phyloP scores from a whole-genome alignment of 1,140 invertebrate genomes.

The Temnothorax longispinosus region DNA sequence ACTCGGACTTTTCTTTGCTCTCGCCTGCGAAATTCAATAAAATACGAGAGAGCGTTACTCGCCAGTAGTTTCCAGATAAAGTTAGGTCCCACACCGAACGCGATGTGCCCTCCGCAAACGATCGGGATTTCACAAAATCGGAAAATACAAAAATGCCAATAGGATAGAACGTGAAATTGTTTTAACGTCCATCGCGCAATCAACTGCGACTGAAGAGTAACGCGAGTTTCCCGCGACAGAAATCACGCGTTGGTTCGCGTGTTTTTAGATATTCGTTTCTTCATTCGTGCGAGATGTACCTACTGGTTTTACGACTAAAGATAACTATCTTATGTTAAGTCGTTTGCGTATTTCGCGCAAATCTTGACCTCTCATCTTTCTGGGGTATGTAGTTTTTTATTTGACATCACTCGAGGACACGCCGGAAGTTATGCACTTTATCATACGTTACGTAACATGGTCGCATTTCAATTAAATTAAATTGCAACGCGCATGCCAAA shows the following conservation, averaged over 20 bases:
- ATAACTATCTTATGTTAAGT: background rate
- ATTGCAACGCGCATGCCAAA: conserved; percentile 39
- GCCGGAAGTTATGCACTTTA: background rate
- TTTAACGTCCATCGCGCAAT: conserved; percentile 50
- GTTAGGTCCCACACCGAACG: conserved; percentile 11
- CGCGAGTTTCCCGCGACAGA: background rate
- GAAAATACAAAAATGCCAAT: conserved; percentile 32
- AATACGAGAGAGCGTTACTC: conserved; percentile 41
- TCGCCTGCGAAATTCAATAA: conserved; percentile 42
- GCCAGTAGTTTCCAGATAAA: conserved; percentile 34
- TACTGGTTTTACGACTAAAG: background rate
- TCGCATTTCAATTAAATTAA: conserved; percentile 68
- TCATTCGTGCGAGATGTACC: background rate
- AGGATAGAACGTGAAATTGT: conserved; percentile 25
- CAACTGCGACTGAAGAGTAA: background rate
- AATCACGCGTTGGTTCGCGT: background rate
- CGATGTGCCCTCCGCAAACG: conserved; percentile 14
- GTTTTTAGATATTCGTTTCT: background rate
- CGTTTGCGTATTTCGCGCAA: background rate
- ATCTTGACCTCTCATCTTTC: background rate
- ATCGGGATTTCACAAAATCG: conserved; percentile 43
- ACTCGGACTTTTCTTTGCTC: conserved; percentile 37
- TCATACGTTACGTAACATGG: conserved; percentile 4
- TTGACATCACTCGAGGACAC: background rate
- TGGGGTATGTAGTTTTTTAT: background rate